Evolutionary conservation across 2,113 vertebrate genomes (phyloP).

Genomic region (Larimichthys crocea): DNA sequence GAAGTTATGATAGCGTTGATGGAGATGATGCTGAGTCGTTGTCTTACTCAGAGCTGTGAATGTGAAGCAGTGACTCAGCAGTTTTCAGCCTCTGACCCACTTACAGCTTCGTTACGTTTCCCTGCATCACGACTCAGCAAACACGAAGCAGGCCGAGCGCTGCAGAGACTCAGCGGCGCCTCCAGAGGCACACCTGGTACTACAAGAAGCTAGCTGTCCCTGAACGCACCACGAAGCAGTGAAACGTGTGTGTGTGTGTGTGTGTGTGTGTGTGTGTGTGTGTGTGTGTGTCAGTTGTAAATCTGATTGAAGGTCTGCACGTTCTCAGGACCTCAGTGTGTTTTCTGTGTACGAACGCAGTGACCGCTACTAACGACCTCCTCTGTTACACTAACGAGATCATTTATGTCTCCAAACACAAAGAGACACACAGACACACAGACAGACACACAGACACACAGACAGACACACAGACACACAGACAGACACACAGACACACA

Average conservation of each 20-base stretch:
- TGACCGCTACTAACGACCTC: conserved; percentile 65
- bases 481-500: too few relatives aligned
- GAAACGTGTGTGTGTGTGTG: too few relatives aligned
- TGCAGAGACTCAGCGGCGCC: too few relatives aligned
- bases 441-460: too few relatives aligned
- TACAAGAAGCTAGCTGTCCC: background rate
- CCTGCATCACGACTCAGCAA: conserved; percentile 33
- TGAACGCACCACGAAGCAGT: background rate
- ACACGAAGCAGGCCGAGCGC: background rate
- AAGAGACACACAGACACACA: background rate
- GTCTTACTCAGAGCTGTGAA: background rate
- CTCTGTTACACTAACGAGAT: background rate
- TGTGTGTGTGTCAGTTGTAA: conserved; percentile 18
- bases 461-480: too few relatives aligned
- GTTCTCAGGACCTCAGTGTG: conserved; percentile 30
- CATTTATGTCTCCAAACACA: conserved; percentile 12
- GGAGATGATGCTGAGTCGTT: background rate
- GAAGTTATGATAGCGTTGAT: too few relatives aligned
- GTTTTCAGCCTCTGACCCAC: conserved; percentile 25
- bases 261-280: conserved; percentile 14
- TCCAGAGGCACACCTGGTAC: too few relatives aligned
- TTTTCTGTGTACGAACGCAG: background rate
- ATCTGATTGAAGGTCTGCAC: conserved; percentile 2
- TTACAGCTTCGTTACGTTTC: conserved; percentile 31
- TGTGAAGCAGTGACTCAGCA: conserved; percentile 38